These are phyloP conservation scores for Charina bottae DNA, from an alignment of 2,113 vertebrate genomes.

Conservation along the genomic window DNA sequence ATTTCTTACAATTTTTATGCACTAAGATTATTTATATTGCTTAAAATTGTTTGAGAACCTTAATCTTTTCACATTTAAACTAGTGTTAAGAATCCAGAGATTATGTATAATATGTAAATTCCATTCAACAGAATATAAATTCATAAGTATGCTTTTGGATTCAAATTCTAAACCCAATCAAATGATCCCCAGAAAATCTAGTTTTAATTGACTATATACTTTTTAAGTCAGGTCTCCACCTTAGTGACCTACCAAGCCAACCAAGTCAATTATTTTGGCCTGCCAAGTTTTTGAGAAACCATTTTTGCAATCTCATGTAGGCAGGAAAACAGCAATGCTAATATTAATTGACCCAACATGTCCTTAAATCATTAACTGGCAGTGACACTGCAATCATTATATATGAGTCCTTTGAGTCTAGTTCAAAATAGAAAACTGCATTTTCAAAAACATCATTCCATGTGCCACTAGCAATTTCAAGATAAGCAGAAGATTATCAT, in stretches of 20 bases:
- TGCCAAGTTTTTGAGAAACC: not conserved
- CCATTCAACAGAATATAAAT: not conserved
- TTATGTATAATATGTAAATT: not conserved
- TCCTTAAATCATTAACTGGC: not conserved
- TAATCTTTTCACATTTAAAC: not conserved
- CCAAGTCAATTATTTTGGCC: not conserved
- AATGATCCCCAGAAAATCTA: not conserved
- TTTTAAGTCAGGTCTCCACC: not conserved
- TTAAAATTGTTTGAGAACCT: not conserved
- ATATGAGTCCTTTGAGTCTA: not conserved
- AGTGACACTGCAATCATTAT: not conserved
- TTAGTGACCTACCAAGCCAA: not conserved
- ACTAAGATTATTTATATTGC: not conserved
- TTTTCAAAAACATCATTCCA: not conserved
- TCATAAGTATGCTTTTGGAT: not conserved
- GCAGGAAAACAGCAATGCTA: not conserved
- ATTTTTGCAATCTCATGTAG: not conserved
- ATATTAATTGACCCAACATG: not conserved
- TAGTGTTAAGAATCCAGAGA: not conserved
- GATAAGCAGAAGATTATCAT: not conserved
- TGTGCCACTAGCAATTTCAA: not conserved
- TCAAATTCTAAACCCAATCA: not conserved
- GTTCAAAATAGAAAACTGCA: not conserved
- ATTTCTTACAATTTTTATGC: not conserved
- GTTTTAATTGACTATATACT: not conserved